Evolutionary conservation across 1,140 invertebrate genomes (phyloP).

Genomic region (Trichomalopsis sarcophagae): DNA sequence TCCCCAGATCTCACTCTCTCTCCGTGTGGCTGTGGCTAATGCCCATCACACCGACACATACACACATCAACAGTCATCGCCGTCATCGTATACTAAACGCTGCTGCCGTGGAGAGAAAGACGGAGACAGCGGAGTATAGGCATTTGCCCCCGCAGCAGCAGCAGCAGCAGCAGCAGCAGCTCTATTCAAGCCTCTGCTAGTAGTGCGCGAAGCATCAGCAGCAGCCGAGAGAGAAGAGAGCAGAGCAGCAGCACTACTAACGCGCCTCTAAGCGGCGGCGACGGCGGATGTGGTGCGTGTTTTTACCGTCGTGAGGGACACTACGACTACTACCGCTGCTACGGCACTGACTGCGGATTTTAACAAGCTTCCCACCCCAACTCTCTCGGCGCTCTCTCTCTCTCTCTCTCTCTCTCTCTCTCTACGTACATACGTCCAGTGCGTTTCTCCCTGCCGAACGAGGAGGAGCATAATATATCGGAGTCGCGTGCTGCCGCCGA

Average conservation of each 20-base stretch:
- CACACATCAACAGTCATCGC: neutral
- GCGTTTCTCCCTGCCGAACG: neutral
- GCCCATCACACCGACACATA: neutral
- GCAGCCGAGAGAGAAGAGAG: neutral
- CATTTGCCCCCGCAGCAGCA: conserved; percentile 22
- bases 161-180: no score
- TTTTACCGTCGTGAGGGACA: conserved; percentile 37
- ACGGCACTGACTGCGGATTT: conserved; percentile 16
- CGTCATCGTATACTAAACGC: neutral
- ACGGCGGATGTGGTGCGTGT: conserved; percentile 42
- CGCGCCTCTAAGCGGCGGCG: conserved; percentile 39
- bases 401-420: neutral
- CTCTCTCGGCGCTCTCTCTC: neutral
- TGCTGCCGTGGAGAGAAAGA: neutral
- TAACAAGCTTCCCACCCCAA: conserved; percentile 21
- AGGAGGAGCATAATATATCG: neutral
- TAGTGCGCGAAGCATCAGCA: conserved; percentile 21
- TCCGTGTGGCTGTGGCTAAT: conserved; percentile 11
- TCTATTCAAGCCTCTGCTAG: conserved; percentile 24
- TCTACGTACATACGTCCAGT: neutral
- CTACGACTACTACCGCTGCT: neutral
- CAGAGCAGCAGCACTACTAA: conserved; percentile 32
- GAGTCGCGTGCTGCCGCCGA: neutral
- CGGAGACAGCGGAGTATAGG: neutral
- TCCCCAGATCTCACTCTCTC: neutral